Evolutionary conservation across 2,888 invertebrate species (phyloP), one percentile per base, ranked within the genome.

Genomic region (Epinotia demarniana): DNA sequence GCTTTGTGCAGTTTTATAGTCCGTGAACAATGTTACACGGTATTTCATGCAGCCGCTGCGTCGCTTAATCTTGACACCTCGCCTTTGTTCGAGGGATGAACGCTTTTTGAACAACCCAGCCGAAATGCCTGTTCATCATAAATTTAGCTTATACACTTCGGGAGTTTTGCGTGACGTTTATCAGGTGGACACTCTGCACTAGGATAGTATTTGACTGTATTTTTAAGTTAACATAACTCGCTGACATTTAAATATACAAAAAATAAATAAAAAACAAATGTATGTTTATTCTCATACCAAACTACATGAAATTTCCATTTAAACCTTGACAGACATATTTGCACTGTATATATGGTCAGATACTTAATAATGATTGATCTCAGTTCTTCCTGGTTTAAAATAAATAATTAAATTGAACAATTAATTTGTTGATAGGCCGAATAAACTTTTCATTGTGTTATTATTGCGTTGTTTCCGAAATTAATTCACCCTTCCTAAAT

Each of bases 1-100:
- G 87, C 89, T 92, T 92, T 91, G 91, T 91, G 87, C 90, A 90
- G 88, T 92, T 92, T 92, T 91, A 92, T 91, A 91, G 90, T 84
- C 88, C 81, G 89, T 86, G 87, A 89, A 91, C 88, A 90, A 89
- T 89, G 90, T 92, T 86, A 88, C 85, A 87, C 83, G 86, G 86
- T 89, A 88, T 88, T 87, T 85, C 85, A 85, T 82, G 86, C 84
- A 84, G 83, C 82, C 79, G 80, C 79, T 79, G 75, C 78, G 79
- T 76, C 81, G 83, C 81, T 86, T 88, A 83, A 86, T 87, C 87
- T 87, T 85, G 84, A 85, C 87, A 83, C 87, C 84, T 80, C 79
- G 74, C 76, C 80, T 82, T 82, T 82, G 82, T 81, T 75, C 80
- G 72, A 70, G 74, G 66, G 67, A 64, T 61, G 71, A 67, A 19